Evolutionary conservation across 2,113 vertebrate genomes (phyloP).

Genomic region (Megaleporinus macrocephalus): DNA sequence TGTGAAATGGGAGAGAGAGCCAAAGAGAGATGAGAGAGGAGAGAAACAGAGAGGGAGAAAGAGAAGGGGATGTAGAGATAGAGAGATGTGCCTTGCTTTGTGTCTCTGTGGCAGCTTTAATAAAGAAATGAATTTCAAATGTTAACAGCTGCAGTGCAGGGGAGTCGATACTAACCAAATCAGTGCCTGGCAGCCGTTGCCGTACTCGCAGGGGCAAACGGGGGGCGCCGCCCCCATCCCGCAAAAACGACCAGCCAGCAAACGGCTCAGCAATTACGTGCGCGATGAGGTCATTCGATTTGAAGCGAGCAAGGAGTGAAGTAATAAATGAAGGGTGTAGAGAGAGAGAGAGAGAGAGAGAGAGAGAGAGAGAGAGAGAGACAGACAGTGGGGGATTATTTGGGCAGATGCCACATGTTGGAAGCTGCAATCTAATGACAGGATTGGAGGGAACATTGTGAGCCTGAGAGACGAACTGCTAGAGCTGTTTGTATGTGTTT

Average conservation of each 20-base stretch:
- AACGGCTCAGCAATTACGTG: constrained; percentile 47
- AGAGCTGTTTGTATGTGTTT: constrained; percentile 8
- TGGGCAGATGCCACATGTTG: constrained; percentile 12
- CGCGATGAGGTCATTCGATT: constrained; percentile 51
- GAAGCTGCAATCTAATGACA: constrained; percentile 28
- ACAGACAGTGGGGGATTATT: constrained; percentile 20
- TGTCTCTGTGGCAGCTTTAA: constrained; percentile 32
- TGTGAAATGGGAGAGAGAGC: background rate
- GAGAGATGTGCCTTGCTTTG: background rate
- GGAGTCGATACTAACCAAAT: constrained; percentile 49
- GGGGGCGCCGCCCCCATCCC: constrained; percentile 39
- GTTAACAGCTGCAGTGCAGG: constrained; percentile 49
- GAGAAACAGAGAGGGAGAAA: too few species aligned
- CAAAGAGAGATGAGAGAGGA: too few species aligned
- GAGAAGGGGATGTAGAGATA: background rate
- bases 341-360: background rate
- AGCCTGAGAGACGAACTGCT: constrained; percentile 1
- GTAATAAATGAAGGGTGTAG: constrained; percentile 23
- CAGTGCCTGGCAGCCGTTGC: constrained; percentile 44
- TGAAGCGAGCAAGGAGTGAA: constrained; percentile 36
- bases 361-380: background rate
- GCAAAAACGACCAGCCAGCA: constrained; percentile 18
- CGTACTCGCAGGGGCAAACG: constrained; percentile 30
- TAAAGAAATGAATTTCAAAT: constrained; percentile 49
- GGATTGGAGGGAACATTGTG: constrained; percentile 24